Conservation (phyloP, 2,888 invertebrate species). For the Xiphydria camelus region DNA sequence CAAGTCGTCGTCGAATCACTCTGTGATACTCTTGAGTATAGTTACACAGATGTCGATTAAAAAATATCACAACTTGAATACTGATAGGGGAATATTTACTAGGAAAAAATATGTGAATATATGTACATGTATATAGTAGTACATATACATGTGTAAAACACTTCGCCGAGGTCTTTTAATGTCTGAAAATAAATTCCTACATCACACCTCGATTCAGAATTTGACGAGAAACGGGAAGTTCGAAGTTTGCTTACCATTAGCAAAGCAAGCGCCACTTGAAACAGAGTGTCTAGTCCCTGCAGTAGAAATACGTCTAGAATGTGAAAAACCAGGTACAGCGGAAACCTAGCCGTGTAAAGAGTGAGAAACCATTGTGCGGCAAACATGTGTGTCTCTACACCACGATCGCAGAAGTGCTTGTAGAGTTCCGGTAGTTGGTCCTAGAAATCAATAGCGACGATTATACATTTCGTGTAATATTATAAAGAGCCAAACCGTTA, state of each 20-base stretch:
- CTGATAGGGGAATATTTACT: too few species aligned
- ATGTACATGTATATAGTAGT: too few species aligned
- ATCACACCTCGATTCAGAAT: too few species aligned
- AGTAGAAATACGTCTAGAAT: conserved; percentile 95
- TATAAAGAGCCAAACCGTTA: neutral
- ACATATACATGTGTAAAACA: too few species aligned
- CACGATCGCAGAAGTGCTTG: conserved; percentile 79
- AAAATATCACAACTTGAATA: too few species aligned
- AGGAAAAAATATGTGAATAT: too few species aligned
- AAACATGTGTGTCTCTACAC: conserved; percentile 97
- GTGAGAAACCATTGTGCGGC: conserved; percentile 99
- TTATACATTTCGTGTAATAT: neutral
- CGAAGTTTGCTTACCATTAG: conserved; percentile 79
- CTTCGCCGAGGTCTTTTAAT: too few species aligned
- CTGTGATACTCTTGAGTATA: too few species aligned
- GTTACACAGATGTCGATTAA: too few species aligned
- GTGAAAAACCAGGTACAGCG: conserved; percentile 94
- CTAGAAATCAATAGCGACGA: conserved; percentile 54
- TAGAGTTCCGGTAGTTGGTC: conserved; percentile 82
- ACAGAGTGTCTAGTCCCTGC: conserved; percentile 92
- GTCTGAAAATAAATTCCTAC: too few species aligned
- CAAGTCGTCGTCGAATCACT: too few species aligned
- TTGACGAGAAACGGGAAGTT: too few species aligned
- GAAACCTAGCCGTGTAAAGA: conserved; percentile 98
- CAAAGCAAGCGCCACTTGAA: conserved; percentile 94